phyloP scores from a whole-genome alignment of 2,888 invertebrate species.

The Pogonocherus hispidulus region DNA sequence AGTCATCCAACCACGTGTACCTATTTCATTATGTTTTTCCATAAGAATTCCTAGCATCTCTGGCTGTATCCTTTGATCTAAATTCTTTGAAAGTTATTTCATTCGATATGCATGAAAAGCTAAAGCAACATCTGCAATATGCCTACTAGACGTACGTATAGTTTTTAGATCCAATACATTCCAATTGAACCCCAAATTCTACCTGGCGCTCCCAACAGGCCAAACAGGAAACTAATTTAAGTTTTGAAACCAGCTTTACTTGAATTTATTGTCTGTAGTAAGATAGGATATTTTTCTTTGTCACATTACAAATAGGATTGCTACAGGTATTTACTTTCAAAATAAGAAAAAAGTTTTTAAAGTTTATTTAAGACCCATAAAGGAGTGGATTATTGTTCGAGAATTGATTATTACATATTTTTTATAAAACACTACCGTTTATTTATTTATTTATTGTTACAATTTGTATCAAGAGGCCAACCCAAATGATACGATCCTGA shows the following conservation, averaged over 20 bases:
- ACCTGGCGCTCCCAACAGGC: conserved; percentile 59
- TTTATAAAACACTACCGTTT: no score
- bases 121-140: conserved; percentile 42
- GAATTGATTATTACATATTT: no score
- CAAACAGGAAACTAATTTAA: conserved; percentile 63
- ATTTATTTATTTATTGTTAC: no score
- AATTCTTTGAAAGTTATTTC: conserved; percentile 42
- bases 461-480: no score
- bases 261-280: conserved; percentile 54
- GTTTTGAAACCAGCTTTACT: conserved; percentile 62
- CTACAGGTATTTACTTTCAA: not conserved
- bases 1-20: no score
- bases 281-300: conserved; percentile 26
- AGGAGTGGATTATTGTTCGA: no score
- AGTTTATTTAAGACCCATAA: not conserved
- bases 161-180: conserved; percentile 56
- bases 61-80: conserved; percentile 32
- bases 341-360: not conserved
- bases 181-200: conserved; percentile 56
- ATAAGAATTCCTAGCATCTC: conserved; percentile 31
- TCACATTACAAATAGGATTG: conserved; percentile 11
- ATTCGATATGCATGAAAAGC: conserved; percentile 42
- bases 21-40: conserved; percentile 9
- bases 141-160: conserved; percentile 41
- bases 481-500: no score